Conservation (phyloP, 2,797 vertebrate genomes). For the Intellagama lesueurii region DNA sequence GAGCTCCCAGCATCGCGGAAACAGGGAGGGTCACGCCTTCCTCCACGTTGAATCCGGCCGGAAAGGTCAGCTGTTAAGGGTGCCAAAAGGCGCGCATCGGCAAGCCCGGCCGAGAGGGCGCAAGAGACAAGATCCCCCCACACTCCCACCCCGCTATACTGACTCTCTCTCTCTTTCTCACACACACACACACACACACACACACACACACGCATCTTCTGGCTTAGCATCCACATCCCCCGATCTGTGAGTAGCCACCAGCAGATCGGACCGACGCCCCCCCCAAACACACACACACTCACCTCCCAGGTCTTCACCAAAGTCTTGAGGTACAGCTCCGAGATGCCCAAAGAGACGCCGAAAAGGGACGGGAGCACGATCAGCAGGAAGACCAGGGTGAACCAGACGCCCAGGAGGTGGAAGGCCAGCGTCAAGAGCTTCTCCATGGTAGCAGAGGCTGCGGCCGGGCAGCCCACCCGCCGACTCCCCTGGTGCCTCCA, state of each 20-base stretch:
- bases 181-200: background rate
- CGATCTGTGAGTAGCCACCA: background rate
- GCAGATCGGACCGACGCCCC: too few relatives aligned
- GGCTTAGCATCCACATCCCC: background rate
- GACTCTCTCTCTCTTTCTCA: too few relatives aligned
- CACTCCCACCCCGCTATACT: too few relatives aligned
- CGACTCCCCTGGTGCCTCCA: too few relatives aligned
- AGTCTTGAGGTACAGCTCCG: slow-evolving; percentile 81
- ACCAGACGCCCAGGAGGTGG: slow-evolving; percentile 72
- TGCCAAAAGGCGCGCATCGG: too few relatives aligned
- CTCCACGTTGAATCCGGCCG: background rate
- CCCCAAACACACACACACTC: background rate
- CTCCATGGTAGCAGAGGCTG: slow-evolving; percentile 1
- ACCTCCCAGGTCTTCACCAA: slow-evolving; percentile 83
- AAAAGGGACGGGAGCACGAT: slow-evolving; percentile 86
- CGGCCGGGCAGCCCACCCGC: background rate
- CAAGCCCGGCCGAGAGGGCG: background rate
- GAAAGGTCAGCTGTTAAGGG: background rate
- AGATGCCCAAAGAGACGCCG: slow-evolving; percentile 84
- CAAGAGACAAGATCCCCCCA: background rate
- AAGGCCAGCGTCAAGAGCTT: background rate
- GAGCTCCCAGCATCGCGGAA: too few relatives aligned
- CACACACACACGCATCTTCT: background rate
- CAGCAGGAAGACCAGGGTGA: slow-evolving; percentile 75
- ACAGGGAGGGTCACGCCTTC: rapidly evolving